phyloP scores from a whole-genome alignment of 2,113 vertebrate species.

The Saccopteryx leptura region DNA sequence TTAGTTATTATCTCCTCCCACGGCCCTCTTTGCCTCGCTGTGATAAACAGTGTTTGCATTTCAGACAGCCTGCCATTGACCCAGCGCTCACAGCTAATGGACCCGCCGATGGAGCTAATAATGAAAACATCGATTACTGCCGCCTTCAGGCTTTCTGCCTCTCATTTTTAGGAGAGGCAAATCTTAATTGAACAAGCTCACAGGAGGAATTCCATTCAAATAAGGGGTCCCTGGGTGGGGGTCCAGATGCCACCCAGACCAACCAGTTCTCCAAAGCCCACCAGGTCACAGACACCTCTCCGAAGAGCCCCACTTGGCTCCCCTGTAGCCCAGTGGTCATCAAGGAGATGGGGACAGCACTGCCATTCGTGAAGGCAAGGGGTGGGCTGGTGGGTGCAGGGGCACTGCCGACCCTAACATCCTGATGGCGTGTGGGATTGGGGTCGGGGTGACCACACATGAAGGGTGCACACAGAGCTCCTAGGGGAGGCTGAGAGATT shows the following conservation, averaged over 20 bases:
- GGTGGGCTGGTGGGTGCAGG: not conserved
- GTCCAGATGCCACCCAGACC: not conserved
- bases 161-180: not conserved
- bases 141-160: slow-evolving; percentile 4
- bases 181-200: not conserved
- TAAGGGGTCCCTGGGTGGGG: not conserved
- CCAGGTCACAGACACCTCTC: not conserved
- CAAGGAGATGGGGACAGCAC: rapidly evolving
- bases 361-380: not conserved
- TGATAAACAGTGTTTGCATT: slow-evolving; percentile 40
- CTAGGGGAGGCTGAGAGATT: not conserved
- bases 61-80: slow-evolving; percentile 55
- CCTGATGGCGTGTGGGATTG: not conserved
- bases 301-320: not conserved
- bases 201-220: not conserved
- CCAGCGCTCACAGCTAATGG: slow-evolving; percentile 65
- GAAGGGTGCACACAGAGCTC: not conserved
- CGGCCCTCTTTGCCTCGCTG: not conserved
- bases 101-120: slow-evolving; percentile 43
- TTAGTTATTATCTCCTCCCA: not conserved
- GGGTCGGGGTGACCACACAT: not conserved
- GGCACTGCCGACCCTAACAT: not conserved
- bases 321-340: not conserved
- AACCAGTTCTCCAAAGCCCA: not conserved
- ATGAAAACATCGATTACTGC: slow-evolving; percentile 50